Evolutionary conservation across 2,797 vertebrate genomes (phyloP).

Genomic region (Sebastes glaucus): DNA sequence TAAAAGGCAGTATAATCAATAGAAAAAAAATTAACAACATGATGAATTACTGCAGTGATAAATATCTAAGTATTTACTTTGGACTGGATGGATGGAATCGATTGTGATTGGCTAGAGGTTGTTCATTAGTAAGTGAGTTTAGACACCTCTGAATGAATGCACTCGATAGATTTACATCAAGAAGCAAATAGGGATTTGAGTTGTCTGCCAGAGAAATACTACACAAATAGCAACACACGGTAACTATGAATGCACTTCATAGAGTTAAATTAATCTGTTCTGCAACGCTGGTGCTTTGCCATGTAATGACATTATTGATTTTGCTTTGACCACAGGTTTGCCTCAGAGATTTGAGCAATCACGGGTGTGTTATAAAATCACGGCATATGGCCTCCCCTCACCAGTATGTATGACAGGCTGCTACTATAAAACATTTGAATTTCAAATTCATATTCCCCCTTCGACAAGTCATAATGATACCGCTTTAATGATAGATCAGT

Average conservation of each 20-base stretch:
- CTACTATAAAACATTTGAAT: constrained; percentile 28
- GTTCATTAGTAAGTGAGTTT: constrained; percentile 21
- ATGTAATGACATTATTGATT: constrained; percentile 46
- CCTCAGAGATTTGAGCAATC: constrained; percentile 26
- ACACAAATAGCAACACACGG: background rate
- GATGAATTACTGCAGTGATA: background rate
- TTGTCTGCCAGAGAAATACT: background rate
- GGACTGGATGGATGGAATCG: background rate
- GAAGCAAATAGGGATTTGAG: background rate
- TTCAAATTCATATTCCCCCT: constrained; percentile 46
- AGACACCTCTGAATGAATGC: constrained; percentile 22
- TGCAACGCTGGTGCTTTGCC: background rate
- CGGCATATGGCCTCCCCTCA: background rate
- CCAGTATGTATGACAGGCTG: constrained; percentile 2
- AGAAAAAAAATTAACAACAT: background rate
- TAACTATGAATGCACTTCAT: background rate
- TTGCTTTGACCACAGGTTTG: constrained; percentile 23
- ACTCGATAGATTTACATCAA: constrained; percentile 2
- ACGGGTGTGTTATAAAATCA: constrained; percentile 7
- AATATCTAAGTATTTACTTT: background rate
- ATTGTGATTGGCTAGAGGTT: constrained; percentile 18
- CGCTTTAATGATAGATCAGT: constrained; percentile 39
- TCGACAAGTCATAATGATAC: constrained; percentile 8
- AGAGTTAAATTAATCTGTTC: background rate
- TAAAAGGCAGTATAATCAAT: background rate